Evolutionary conservation across 1,140 invertebrate genomes (phyloP), one percentile per base, ranked within the genome.

Genomic region (Microplitis mediator): DNA sequence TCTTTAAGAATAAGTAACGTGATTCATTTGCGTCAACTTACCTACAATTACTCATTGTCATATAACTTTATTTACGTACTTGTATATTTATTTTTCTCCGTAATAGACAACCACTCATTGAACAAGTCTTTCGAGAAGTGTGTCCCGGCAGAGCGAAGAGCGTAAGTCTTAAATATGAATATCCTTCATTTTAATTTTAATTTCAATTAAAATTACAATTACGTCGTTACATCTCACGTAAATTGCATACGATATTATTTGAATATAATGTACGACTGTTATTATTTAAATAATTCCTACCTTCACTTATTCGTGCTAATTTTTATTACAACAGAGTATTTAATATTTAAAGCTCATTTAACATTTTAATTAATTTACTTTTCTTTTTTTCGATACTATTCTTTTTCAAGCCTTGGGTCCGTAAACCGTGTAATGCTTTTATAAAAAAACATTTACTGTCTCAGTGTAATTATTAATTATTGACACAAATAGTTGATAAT

Each of bases 91-190:
- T 2, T 76, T 78, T 78, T 79, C 74, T 81, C 84, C 69, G 75
- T 86, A 86, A 54, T 85, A 92, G 91, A 81, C 88, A 90, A 84
- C 82, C 88, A 77, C 88, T 91, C 74, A 91, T 92, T 73, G 88
- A 90, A 85, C 84, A 87, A 82, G 88, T 91, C 79, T 91, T 89
- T 87, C 89, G 87, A 83, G 85, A 90, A 86, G 80, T 91, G 76
- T 90, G 90, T 87, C 91, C 91, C 74, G 87, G 88, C 78, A 85
- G 84, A 88, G 89, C 87, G 67, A 87, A 91, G 77, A 89, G 87
- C 84, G 89, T 91, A 90, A 90, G 88, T 90, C 79, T 83, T 81
- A 79, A 81, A 81, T 86, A 82, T 80, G 82, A 86, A 81, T 81
- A 80, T 76, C 76, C 77, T 82, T 79, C 79, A 79, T 80, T 74